A percentile compares a stretch with the other conserved stretches of the same genome.
Evolutionary conservation across 2,113 vertebrate species (phyloP).

Genomic region (Anhinga rufa): DNA sequence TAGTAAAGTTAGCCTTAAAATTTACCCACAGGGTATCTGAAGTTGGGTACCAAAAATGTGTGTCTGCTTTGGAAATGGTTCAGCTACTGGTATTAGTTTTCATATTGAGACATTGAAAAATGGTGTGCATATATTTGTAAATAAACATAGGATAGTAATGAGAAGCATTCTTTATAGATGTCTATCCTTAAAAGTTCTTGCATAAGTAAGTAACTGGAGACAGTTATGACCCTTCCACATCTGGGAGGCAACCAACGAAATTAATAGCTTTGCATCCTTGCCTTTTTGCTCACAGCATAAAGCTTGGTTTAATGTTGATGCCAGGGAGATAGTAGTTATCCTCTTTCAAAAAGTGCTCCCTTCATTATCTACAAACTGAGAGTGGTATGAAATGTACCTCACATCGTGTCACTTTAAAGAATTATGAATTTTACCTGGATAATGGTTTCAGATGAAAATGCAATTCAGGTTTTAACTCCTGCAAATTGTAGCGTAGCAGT

Average conservation of each 20-base stretch:
- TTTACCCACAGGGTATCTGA: background rate
- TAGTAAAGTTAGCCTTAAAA: background rate
- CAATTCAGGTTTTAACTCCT: background rate
- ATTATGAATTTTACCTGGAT: background rate
- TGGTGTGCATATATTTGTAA: background rate
- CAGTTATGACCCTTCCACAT: background rate
- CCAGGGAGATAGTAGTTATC: background rate
- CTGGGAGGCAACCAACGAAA: background rate
- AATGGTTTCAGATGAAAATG: background rate
- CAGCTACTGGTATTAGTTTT: background rate
- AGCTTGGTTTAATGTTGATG: background rate
- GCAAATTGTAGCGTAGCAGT: background rate
- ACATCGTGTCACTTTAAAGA: background rate
- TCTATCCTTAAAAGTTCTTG: background rate
- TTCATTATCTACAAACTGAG: background rate
- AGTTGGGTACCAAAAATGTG: background rate
- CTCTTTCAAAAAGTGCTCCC: background rate
- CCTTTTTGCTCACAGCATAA: background rate
- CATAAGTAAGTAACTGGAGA: background rate
- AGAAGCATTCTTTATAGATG: background rate
- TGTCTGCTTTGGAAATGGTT: background rate
- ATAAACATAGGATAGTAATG: background rate
- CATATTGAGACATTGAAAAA: background rate
- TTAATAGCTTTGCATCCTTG: background rate
- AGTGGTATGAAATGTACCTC: background rate